Evolutionary conservation across 2,113 vertebrate genomes (phyloP).

Genomic region (Pionites leucogaster): DNA sequence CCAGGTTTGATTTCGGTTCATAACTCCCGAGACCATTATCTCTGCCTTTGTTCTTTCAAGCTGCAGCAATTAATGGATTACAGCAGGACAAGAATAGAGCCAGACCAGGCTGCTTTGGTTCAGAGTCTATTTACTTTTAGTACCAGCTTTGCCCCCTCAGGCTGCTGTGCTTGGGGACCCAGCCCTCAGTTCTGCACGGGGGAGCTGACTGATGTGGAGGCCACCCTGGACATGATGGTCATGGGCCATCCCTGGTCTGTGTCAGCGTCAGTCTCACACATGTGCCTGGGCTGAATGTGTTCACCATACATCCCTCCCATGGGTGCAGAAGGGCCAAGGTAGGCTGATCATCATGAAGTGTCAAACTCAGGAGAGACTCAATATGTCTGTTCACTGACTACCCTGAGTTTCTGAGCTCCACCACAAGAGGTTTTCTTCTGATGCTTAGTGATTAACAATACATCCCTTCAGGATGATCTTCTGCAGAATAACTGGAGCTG

Average conservation of each 20-base stretch:
- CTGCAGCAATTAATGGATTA: neutral
- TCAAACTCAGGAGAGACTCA: neutral
- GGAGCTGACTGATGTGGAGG: neutral
- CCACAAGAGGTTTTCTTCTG: neutral
- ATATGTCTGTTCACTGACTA: fast-evolving
- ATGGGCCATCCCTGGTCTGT: neutral
- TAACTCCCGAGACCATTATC: neutral
- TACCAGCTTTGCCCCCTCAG: neutral
- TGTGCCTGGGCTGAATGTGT: fast-evolving
- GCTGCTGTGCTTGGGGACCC: neutral
- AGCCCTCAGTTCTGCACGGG: neutral
- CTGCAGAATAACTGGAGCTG: neutral
- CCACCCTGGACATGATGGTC: neutral
- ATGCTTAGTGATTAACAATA: neutral
- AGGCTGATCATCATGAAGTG: neutral
- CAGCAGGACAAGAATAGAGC: neutral
- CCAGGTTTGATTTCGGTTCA: neutral
- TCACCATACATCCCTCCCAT: fast-evolving
- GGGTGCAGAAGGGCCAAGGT: neutral
- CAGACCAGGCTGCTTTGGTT: neutral
- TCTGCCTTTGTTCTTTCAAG: conserved; percentile 3
- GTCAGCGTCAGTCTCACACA: fast-evolving
- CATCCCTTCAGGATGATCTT: neutral
- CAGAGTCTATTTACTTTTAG: neutral
- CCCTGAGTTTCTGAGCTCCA: neutral